phyloP scores from a whole-genome alignment of 2,888 invertebrate genomes.

The Athalia circularis region DNA sequence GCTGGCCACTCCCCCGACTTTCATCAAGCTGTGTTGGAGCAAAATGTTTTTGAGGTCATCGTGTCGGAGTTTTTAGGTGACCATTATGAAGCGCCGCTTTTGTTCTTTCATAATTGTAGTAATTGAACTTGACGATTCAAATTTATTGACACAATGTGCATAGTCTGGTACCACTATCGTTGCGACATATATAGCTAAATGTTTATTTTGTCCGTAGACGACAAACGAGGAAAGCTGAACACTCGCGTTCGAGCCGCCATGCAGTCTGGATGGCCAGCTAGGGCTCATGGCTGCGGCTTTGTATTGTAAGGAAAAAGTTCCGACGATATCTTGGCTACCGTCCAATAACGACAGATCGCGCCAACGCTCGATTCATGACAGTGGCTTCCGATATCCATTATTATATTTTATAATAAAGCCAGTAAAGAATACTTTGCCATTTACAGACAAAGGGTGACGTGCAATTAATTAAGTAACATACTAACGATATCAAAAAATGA shows the following conservation, averaged over 20 bases:
- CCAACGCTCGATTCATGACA: background rate
- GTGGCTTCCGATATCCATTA: background rate
- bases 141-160: no score
- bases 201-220: background rate
- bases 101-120: no score
- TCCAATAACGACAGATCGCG: constrained; percentile 11
- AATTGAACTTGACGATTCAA: no score
- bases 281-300: background rate
- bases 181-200: no score
- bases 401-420: background rate
- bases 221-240: background rate
- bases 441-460: no score
- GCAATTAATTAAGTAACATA: no score
- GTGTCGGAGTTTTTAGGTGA: background rate
- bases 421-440: no score
- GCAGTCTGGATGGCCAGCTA: constrained; percentile 23
- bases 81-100: background rate
- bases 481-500: no score
- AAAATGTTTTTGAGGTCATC: background rate
- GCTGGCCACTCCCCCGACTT: no score
- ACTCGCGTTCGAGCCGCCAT: constrained; percentile 19
- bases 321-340: constrained; percentile 19
- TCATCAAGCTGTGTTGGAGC: no score
- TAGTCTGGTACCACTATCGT: no score
- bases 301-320: constrained; percentile 1